Base-by-base conservation (phyloP, 2,797 vertebrate genomes). In the Geotrypetes seraphini region DNA sequence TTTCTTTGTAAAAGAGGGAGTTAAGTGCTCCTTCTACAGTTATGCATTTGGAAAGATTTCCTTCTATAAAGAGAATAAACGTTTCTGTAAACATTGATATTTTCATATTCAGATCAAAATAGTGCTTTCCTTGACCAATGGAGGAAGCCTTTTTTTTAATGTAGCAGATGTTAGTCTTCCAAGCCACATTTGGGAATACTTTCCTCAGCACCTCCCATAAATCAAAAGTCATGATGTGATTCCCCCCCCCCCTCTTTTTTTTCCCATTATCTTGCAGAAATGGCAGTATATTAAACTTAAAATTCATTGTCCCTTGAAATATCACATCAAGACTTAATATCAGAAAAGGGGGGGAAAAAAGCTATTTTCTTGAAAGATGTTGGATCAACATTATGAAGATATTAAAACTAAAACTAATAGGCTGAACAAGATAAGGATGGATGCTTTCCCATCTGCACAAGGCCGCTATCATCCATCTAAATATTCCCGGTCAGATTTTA, bases 401-500 rank as follows among this genome's bases (percentile, higher is more conserved):
- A 44, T 37, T 37, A 59, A 52, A 54, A 17, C 35, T 52, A 46
- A 50, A 60, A 61, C 25, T 57, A 61, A 66, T 56, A 51, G 57
- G 33, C 40, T 54, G 37, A 30, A 58, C 29, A 34, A 51, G 57
- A 72, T 63, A 59, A 70, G 60, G 49, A 56, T 50, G 47, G 57
- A 53, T 45, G 39, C 34, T 60, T 57, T 49, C 32, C 62, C 53
- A 63, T 62, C 61, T 66, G 61, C 50, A 36, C 29, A n/a, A 5
- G 36, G 40, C 51, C 35, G 33, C 48, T 43, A 27, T 50, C 44
- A 66, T 69, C 50, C 45, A 57, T 57, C 57, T 63, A 66, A 63
- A 78, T 53, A 60, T 41, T 44, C 42, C 39, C 37, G 40, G 39
- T 47, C 35, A 55, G 60, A 43, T 61, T 39, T 12, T 61, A 22